These are phyloP conservation scores for Prostheceraeus crozeri DNA, from an alignment of 2,888 invertebrate species.

Conservation along the genomic window DNA sequence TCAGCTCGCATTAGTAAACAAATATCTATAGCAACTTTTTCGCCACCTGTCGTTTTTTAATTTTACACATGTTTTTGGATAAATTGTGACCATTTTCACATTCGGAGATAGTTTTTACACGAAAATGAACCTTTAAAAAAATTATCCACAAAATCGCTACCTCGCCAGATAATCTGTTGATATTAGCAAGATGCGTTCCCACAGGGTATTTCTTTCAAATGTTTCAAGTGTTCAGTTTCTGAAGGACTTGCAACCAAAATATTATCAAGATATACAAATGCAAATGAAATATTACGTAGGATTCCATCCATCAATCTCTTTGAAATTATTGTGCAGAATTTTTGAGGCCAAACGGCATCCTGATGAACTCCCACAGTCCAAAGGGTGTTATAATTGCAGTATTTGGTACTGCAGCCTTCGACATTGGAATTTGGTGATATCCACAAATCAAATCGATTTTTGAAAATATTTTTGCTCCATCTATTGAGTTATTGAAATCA, in stretches of 20 bases:
- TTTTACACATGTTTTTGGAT: too few relatives aligned
- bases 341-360: conserved; percentile 30
- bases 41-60: too few relatives aligned
- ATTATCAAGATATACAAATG: not conserved
- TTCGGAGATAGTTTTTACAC: too few relatives aligned
- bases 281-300: not conserved
- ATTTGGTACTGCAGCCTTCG: conserved; percentile 14
- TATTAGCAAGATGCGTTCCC: too few relatives aligned
- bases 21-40: too few relatives aligned
- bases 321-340: conserved; percentile 31
- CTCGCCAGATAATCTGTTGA: too few relatives aligned
- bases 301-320: conserved; percentile 3
- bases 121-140: too few relatives aligned
- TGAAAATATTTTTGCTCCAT: too few relatives aligned
- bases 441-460: conserved; percentile 31
- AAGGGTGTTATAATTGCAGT: conserved; percentile 33
- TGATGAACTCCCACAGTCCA: conserved; percentile 32
- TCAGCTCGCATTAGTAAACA: too few relatives aligned
- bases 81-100: too few relatives aligned
- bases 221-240: not conserved
- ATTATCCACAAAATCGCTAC: too few relatives aligned
- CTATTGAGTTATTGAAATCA: too few relatives aligned
- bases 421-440: conserved; percentile 33
- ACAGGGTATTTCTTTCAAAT: not conserved
- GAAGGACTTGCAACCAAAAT: conserved; percentile 7